Evolutionary conservation across 2,888 invertebrate species (phyloP).

Genomic region (Ceraclea dissimilis): DNA sequence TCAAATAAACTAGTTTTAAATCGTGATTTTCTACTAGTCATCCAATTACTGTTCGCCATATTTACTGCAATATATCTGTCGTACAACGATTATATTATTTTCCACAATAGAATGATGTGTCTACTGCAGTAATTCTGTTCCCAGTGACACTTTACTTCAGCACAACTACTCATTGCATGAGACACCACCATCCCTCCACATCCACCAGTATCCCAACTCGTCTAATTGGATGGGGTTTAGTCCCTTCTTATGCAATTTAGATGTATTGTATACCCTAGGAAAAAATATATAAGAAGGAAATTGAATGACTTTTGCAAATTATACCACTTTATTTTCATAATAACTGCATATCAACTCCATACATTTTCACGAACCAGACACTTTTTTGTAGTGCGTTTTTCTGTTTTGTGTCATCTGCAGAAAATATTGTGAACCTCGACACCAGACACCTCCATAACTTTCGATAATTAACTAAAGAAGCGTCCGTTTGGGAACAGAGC

Average conservation of each 20-base stretch:
- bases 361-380: not conserved
- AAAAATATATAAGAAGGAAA: not conserved
- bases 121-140: not conserved
- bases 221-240: slow-evolving; percentile 12
- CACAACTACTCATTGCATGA: not conserved
- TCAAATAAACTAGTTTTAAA: too few relatives aligned
- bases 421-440: too few relatives aligned
- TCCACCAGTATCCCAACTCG: too few relatives aligned
- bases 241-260: slow-evolving; percentile 3
- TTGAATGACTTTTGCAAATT: not conserved
- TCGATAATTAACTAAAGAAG: too few relatives aligned
- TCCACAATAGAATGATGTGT: not conserved
- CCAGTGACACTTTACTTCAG: not conserved
- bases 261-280: not conserved
- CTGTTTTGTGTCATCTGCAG: too few relatives aligned
- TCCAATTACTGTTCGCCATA: too few relatives aligned
- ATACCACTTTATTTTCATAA: not conserved
- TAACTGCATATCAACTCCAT: not conserved
- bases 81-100: too few relatives aligned
- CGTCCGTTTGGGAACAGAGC: too few relatives aligned
- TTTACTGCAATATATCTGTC: too few relatives aligned
- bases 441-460: too few relatives aligned
- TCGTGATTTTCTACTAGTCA: too few relatives aligned
- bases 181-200: not conserved
- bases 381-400: not conserved